Conservation (phyloP, 2,113 vertebrate genomes). For the Calonectris borealis region DNA sequence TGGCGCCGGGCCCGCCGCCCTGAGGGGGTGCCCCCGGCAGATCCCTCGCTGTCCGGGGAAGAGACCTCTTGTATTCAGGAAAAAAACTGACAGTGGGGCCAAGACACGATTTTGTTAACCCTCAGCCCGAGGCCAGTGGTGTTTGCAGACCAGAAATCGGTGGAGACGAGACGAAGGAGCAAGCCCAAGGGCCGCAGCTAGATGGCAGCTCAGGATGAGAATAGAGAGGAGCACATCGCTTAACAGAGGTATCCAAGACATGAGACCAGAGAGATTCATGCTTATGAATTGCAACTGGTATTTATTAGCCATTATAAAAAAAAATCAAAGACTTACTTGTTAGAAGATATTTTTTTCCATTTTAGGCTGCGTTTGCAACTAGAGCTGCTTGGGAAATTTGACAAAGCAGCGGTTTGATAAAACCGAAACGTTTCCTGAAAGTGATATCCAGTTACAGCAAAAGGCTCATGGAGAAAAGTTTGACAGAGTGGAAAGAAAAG, state of each 20-base stretch:
- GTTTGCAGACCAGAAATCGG: not conserved
- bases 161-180: not conserved
- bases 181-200: not conserved
- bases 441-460: not conserved
- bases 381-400: not conserved
- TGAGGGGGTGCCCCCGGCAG: accelerated
- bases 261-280: accelerated
- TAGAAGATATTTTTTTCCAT: not conserved
- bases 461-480: not conserved
- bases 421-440: not conserved
- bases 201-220: slow-evolving; percentile 3
- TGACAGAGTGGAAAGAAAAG: not conserved
- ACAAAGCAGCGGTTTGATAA: not conserved
- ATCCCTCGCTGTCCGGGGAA: not conserved
- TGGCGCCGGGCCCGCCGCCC: not conserved
- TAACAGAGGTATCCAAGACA: accelerated
- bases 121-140: not conserved
- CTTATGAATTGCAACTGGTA: not conserved
- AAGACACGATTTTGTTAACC: accelerated
- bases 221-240: too few species aligned
- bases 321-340: not conserved
- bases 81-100: accelerated
- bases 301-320: not conserved
- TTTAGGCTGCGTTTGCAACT: not conserved
- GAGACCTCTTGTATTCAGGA: accelerated